These are phyloP conservation scores for Orthosia cruda DNA, from an alignment of 2,888 invertebrate species.

Conservation along the genomic window DNA sequence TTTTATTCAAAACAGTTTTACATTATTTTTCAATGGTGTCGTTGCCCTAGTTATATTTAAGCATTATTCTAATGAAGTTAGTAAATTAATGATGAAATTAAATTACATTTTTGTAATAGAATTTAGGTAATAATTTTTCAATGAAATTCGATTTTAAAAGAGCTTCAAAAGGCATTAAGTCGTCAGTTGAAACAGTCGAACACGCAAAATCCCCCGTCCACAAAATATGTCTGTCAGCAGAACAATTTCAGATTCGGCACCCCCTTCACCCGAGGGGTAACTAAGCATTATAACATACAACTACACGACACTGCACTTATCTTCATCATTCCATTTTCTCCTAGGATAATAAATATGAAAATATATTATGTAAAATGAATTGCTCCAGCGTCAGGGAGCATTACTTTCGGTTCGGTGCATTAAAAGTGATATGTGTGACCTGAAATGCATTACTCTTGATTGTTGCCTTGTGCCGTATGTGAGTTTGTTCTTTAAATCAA, in stretches of 20 bases:
- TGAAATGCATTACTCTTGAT: slow-evolving; percentile 13
- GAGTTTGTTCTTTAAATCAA: background rate
- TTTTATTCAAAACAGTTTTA: slow-evolving; percentile 45
- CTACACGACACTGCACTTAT: slow-evolving; percentile 59
- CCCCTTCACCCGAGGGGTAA: slow-evolving; percentile 25
- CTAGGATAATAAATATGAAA: slow-evolving; percentile 47
- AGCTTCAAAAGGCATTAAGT: background rate
- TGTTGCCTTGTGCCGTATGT: background rate
- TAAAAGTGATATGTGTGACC: slow-evolving; percentile 18
- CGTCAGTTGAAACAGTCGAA: background rate
- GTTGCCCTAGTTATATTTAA: background rate
- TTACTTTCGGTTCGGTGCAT: slow-evolving; percentile 32
- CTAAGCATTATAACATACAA: slow-evolving; percentile 31
- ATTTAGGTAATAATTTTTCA: background rate
- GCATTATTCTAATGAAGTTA: too few relatives aligned
- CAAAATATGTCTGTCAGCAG: slow-evolving; percentile 20
- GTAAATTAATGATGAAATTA: background rate
- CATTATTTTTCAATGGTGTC: slow-evolving; percentile 14
- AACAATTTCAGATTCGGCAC: slow-evolving; percentile 6
- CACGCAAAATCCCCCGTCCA: background rate
- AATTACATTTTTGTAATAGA: too few relatives aligned
- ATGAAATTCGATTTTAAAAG: background rate
- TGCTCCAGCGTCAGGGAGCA: slow-evolving; percentile 11
- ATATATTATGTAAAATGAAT: slow-evolving; percentile 38
- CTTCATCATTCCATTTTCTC: slow-evolving; percentile 39